Percentiles rank a stretch among this genome's conserved stretches.
phyloP scores from a whole-genome alignment of 2,113 vertebrate genomes.

The Anarrhichthys ocellatus region DNA sequence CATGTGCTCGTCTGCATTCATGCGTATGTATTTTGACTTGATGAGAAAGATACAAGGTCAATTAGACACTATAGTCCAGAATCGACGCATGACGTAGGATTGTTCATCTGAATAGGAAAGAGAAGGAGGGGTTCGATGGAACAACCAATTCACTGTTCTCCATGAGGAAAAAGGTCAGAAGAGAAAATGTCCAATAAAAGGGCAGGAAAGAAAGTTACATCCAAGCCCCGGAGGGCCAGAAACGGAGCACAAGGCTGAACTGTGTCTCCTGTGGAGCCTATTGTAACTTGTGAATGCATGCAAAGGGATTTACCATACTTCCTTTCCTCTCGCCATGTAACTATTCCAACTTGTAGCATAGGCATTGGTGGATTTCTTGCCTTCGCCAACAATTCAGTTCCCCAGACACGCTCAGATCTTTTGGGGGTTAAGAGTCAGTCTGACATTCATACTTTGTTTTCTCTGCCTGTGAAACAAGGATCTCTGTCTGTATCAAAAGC shows the following conservation, averaged over 20 bases:
- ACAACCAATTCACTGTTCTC: conserved; percentile 46
- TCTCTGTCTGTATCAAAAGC: conserved; percentile 26
- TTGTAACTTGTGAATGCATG: conserved; percentile 35
- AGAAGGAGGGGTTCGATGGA: conserved; percentile 28
- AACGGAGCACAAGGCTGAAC: conserved; percentile 35
- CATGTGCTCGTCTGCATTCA: neutral
- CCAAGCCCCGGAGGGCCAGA: conserved; percentile 22
- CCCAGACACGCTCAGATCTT: neutral
- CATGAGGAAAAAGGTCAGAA: conserved; percentile 62
- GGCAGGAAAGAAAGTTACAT: conserved; percentile 36
- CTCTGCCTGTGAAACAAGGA: conserved; percentile 21
- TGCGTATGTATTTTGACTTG: conserved; percentile 26
- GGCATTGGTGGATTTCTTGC: conserved; percentile 16
- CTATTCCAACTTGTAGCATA: conserved; percentile 2
- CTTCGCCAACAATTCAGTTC: neutral
- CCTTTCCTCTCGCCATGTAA: conserved; percentile 1
- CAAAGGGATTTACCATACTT: conserved; percentile 30
- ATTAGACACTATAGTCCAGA: conserved; percentile 36
- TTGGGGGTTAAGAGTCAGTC: neutral
- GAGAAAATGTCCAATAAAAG: conserved; percentile 55
- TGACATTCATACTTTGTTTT: conserved; percentile 1
- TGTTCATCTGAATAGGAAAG: conserved; percentile 28
- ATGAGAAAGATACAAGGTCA: conserved; percentile 40
- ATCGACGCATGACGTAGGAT: neutral
- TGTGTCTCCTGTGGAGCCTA: conserved; percentile 31